A percentile compares a stretch with the other conserved stretches of the same genome.
These are phyloP conservation scores for Cepphus grylle DNA, from an alignment of 2,113 vertebrate genomes.

Conservation along the genomic window DNA sequence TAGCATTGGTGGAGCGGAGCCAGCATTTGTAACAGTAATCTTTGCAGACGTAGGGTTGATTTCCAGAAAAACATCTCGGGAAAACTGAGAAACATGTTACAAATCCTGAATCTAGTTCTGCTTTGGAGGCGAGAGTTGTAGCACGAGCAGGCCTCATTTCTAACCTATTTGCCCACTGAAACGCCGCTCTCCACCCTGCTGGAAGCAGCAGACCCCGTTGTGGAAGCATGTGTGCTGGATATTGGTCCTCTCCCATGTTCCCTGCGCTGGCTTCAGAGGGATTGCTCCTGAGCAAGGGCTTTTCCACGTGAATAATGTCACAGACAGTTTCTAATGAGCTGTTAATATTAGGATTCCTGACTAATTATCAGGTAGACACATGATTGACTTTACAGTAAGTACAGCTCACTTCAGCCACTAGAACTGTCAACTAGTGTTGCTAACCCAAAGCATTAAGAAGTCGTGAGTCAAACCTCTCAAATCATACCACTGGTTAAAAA, in stretches of 20 bases:
- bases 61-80: not conserved
- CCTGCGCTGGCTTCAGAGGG: not conserved
- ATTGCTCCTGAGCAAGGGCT: not conserved
- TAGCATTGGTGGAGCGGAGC: not conserved
- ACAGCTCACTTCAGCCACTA: not conserved
- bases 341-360: conserved; percentile 10
- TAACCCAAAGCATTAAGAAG: not conserved
- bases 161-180: not conserved
- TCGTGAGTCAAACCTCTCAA: not conserved
- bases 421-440: not conserved
- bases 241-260: not conserved
- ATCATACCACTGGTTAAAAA: not conserved
- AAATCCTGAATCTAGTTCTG: not conserved
- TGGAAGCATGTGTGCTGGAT: not conserved
- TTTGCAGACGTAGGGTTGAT: not conserved
- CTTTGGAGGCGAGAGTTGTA: not conserved
- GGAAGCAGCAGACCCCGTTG: not conserved
- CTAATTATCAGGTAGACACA: conserved; percentile 5
- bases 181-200: not conserved
- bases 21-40: not conserved
- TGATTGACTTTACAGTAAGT: not conserved
- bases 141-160: not conserved
- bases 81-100: not conserved
- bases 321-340: not conserved
- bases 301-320: not conserved